Percentiles rank a stretch among this genome's conserved stretches.
phyloP scores from a whole-genome alignment of 2,113 vertebrate species.

The Odontesthes bonariensis region DNA sequence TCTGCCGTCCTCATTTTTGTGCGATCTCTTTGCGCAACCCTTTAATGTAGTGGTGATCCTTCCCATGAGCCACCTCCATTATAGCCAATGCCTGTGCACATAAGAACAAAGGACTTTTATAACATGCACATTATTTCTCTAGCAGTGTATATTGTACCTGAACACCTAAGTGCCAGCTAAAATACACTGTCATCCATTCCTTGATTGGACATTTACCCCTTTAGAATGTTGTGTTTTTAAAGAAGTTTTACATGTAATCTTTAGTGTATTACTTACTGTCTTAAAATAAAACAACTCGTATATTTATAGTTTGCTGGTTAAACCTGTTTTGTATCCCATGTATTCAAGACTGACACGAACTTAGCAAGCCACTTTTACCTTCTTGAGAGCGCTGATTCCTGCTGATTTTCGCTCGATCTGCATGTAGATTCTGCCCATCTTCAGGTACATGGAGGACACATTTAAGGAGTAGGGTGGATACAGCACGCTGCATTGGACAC shows the following conservation, averaged over 20 bases:
- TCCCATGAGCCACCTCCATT: constrained; percentile 96
- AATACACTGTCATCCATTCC: too few relatives aligned
- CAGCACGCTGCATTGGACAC: constrained; percentile 83
- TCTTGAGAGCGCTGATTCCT: constrained; percentile 85
- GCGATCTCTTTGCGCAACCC: constrained; percentile 90
- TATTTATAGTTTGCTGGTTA: too few relatives aligned
- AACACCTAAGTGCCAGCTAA: too few relatives aligned
- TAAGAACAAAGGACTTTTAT: constrained; percentile 12
- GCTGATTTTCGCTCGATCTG: constrained; percentile 80
- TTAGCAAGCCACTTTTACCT: constrained; percentile 79
- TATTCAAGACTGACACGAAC: not conserved
- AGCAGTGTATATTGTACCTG: not conserved
- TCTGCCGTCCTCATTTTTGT: constrained; percentile 65
- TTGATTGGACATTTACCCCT: too few relatives aligned
- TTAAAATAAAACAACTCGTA: too few relatives aligned
- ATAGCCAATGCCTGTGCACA: constrained; percentile 89
- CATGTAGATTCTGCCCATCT: constrained; percentile 90
- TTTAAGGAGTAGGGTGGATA: constrained; percentile 94
- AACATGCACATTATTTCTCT: not conserved
- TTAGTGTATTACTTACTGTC: too few relatives aligned
- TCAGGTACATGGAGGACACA: constrained; percentile 96
- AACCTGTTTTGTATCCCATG: not conserved
- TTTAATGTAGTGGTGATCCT: constrained; percentile 90
- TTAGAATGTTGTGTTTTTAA: too few relatives aligned
- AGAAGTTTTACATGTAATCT: too few relatives aligned